phyloP scores from a whole-genome alignment of 64 coral and sea anemone species.

The Pocillopora verrucosa region DNA sequence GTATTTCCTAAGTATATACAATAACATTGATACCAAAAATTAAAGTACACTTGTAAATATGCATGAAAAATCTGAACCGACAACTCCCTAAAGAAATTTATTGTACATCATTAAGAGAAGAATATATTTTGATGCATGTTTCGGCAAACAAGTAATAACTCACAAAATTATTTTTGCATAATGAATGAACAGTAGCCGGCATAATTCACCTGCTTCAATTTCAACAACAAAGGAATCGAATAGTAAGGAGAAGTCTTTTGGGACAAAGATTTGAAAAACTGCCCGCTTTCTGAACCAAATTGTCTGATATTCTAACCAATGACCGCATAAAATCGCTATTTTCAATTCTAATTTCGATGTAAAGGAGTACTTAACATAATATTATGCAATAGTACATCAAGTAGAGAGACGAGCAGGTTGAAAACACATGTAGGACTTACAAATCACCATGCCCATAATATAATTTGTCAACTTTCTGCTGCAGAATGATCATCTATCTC shows the following conservation, averaged over 20 bases:
- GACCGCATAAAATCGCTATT: too few relatives aligned
- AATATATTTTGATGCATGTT: background rate
- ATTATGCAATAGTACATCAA: too few relatives aligned
- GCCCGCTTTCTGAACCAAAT: background rate
- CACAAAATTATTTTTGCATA: slow-evolving; percentile 29
- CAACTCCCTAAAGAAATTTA: background rate
- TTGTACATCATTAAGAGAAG: background rate
- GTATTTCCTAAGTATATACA: background rate
- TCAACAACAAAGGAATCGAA: background rate
- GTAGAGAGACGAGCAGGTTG: too few relatives aligned
- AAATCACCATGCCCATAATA: too few relatives aligned
- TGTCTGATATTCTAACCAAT: background rate
- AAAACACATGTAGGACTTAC: too few relatives aligned
- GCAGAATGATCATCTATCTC: too few relatives aligned
- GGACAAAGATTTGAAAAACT: background rate
- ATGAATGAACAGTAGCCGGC: background rate
- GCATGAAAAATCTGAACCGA: background rate
- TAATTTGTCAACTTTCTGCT: too few relatives aligned
- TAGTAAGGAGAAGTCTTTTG: background rate
- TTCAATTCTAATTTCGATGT: background rate
- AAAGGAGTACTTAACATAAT: background rate
- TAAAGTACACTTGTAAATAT: background rate
- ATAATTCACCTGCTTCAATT: slow-evolving; percentile 18
- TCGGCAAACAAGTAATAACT: background rate
- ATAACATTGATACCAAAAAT: background rate